Evolutionary conservation across 2,888 invertebrate species (phyloP).

Genomic region (Coelogynopora nodosa): DNA sequence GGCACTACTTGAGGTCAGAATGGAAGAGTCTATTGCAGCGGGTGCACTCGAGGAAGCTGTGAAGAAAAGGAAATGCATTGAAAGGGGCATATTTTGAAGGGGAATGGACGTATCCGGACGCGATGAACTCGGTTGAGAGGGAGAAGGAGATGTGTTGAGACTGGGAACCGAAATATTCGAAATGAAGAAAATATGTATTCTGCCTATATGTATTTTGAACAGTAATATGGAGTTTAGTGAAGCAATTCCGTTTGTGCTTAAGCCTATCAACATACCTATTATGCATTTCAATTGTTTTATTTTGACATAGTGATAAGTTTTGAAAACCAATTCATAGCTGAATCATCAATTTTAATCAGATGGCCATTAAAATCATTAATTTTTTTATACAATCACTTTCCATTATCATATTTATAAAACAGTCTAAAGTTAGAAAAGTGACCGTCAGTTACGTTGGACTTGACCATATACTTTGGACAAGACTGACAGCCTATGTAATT

Average conservation of each 20-base stretch:
- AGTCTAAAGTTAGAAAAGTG: background rate
- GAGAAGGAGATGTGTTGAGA: too few species aligned
- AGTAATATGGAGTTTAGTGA: too few species aligned
- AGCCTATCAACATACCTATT: too few species aligned
- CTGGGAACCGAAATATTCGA: too few species aligned
- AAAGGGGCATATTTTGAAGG: background rate
- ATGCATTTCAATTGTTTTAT: background rate
- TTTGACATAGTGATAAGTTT: background rate
- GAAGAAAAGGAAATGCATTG: background rate
- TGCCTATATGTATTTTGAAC: too few species aligned
- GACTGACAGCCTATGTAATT: background rate
- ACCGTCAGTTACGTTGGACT: background rate
- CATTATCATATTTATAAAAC: background rate
- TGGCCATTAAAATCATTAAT: background rate
- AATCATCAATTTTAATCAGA: background rate
- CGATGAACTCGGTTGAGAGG: too few species aligned
- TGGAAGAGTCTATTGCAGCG: background rate
- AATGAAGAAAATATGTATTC: too few species aligned
- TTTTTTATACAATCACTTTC: background rate
- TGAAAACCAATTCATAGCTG: background rate
- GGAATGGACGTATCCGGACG: too few species aligned
- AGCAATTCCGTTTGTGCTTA: too few species aligned
- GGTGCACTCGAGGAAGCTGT: background rate
- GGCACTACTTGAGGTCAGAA: background rate
- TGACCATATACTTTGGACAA: background rate